Conservation (phyloP, 2,113 vertebrate species). For the Sturnira hondurensis region DNA sequence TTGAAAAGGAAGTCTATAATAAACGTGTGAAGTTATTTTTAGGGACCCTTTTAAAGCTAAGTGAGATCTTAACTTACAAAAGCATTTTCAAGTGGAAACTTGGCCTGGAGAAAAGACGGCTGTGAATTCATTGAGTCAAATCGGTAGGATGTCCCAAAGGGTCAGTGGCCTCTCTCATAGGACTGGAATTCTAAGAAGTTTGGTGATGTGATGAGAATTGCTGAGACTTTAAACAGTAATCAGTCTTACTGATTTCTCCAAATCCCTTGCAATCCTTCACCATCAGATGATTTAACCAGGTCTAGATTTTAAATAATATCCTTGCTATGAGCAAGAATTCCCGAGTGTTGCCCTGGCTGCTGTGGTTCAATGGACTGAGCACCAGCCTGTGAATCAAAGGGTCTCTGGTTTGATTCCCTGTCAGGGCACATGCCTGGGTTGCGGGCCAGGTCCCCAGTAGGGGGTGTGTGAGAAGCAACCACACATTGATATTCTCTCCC, state of each 20-base stretch:
- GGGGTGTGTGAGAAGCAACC: too few relatives aligned
- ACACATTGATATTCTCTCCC: too few relatives aligned
- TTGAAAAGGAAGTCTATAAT: constrained; percentile 52
- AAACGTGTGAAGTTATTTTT: constrained; percentile 47
- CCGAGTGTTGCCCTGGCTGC: too few relatives aligned
- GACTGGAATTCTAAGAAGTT: not conserved
- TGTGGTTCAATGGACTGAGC: too few relatives aligned
- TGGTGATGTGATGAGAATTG: not conserved
- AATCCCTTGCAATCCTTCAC: not conserved
- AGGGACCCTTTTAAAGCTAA: not conserved
- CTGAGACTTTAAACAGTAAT: not conserved
- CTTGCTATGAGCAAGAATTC: not conserved
- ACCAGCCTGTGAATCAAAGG: too few relatives aligned
- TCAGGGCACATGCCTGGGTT: too few relatives aligned
- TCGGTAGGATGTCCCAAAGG: not conserved
- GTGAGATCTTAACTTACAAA: not conserved
- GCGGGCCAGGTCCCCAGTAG: too few relatives aligned
- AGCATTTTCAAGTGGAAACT: constrained; percentile 14
- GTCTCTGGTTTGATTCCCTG: too few relatives aligned
- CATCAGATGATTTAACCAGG: not conserved
- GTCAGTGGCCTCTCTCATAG: not conserved
- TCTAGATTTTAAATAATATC: not conserved
- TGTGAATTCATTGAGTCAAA: not conserved
- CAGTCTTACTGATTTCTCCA: not conserved
- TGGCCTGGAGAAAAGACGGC: not conserved